Evolutionary conservation across 1,140 invertebrate species (phyloP).

Genomic region (Solenopsis invicta): DNA sequence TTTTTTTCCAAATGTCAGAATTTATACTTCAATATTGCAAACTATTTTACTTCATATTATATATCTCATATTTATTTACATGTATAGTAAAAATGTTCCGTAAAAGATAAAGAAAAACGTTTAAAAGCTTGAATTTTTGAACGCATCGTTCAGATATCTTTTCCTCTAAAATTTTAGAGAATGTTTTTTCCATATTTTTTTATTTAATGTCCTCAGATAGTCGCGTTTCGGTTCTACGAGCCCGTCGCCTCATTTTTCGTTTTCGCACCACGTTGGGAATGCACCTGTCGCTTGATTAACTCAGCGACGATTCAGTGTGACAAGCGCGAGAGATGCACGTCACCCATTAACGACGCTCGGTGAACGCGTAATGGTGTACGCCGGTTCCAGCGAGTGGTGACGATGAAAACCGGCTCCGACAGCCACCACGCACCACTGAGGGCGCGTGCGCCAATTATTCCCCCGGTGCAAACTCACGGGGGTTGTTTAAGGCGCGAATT

Average conservation of each 20-base stretch:
- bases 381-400: conserved; percentile 31
- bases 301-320: conserved; percentile 16
- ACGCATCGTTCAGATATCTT: not conserved
- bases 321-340: conserved; percentile 7
- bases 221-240: not conserved
- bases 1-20: not conserved
- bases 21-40: not conserved
- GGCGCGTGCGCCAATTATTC: conserved; percentile 66
- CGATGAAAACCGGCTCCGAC: not conserved
- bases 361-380: conserved; percentile 22
- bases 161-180: not conserved
- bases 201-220: not conserved
- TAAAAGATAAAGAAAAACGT: not conserved
- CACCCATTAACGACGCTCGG: conserved; percentile 42
- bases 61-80: not conserved
- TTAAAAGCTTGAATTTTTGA: not conserved
- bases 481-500: conserved; percentile 79
- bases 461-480: conserved; percentile 55
- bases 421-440: conserved; percentile 2
- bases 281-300: conserved; percentile 22
- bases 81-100: not conserved
- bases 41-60: not conserved
- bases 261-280: not conserved
- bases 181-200: not conserved
- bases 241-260: not conserved